phyloP scores from a whole-genome alignment of 2,888 invertebrate genomes.

The Drosophila maculinotata region DNA sequence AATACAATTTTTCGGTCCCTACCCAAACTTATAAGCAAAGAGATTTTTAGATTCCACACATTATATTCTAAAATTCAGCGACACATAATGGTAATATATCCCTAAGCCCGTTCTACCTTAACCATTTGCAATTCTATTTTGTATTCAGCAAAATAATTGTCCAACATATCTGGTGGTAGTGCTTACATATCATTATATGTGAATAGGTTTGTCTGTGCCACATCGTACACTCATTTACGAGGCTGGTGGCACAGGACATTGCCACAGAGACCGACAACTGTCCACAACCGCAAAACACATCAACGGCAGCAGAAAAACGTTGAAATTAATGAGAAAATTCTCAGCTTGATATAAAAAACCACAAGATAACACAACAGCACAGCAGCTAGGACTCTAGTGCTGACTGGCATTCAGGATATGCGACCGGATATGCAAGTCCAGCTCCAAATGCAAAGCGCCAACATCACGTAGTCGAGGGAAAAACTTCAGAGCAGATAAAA shows the following conservation, averaged over 20 bases:
- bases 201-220: slow-evolving; percentile 35
- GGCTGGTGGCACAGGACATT: slow-evolving; percentile 31
- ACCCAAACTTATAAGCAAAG: too few species aligned
- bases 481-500: slow-evolving; percentile 68
- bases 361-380: slow-evolving; percentile 67
- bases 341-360: slow-evolving; percentile 75
- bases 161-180: slow-evolving; percentile 17
- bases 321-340: slow-evolving; percentile 80
- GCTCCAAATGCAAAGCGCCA: slow-evolving; percentile 67
- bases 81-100: neutral
- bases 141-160: slow-evolving; percentile 11
- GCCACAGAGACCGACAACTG: slow-evolving; percentile 70
- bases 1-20: too few species aligned
- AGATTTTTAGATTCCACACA: neutral
- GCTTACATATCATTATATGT: slow-evolving; percentile 47
- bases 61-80: too few species aligned
- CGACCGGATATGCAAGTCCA: slow-evolving; percentile 57
- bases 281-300: slow-evolving; percentile 76
- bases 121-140: slow-evolving; percentile 16
- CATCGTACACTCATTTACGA: slow-evolving; percentile 35
- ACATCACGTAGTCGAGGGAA: slow-evolving; percentile 46
- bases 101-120: neutral
- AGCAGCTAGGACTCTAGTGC: slow-evolving; percentile 5
- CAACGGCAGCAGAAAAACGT: slow-evolving; percentile 70
- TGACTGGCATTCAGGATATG: slow-evolving; percentile 44